Evolutionary conservation across 2,113 vertebrate species (phyloP).

Genomic region (Actenoides hombroni): DNA sequence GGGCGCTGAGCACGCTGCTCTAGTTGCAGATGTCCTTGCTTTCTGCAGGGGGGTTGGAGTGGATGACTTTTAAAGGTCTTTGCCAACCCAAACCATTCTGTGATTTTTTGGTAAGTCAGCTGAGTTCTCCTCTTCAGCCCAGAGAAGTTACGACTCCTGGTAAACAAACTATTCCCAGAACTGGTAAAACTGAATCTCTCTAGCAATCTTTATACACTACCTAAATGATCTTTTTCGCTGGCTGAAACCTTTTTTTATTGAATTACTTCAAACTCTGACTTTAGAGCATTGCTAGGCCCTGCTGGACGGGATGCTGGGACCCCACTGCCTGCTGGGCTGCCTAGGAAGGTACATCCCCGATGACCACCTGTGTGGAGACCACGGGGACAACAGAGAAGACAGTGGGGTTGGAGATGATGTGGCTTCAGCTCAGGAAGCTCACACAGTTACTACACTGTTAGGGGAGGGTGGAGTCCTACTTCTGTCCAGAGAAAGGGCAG

Average conservation of each 20-base stretch:
- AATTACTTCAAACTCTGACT: background rate
- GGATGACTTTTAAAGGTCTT: background rate
- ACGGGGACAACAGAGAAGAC: background rate
- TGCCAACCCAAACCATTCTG: background rate
- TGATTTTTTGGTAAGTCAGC: background rate
- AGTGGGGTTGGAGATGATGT: background rate
- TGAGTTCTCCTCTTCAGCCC: background rate
- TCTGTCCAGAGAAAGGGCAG: background rate
- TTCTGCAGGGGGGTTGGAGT: rapidly evolving
- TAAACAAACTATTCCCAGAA: background rate
- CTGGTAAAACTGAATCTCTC: background rate
- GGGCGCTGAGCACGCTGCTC: background rate
- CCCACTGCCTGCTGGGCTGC: rapidly evolving
- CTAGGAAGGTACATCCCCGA: rapidly evolving
- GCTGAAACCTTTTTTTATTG: background rate
- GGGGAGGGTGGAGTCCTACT: background rate
- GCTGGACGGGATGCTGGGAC: background rate
- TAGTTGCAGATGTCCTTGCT: background rate
- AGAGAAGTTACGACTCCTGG: background rate
- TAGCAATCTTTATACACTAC: background rate
- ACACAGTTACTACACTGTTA: background rate
- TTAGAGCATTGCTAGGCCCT: rapidly evolving
- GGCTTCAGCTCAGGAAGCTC: background rate
- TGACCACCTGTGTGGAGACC: rapidly evolving
- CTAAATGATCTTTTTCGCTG: background rate